A percentile compares a stretch with the other conserved stretches of the same genome.
Conservation (phyloP, 2,888 invertebrate genomes). For the Hypolimnas misippus region DNA sequence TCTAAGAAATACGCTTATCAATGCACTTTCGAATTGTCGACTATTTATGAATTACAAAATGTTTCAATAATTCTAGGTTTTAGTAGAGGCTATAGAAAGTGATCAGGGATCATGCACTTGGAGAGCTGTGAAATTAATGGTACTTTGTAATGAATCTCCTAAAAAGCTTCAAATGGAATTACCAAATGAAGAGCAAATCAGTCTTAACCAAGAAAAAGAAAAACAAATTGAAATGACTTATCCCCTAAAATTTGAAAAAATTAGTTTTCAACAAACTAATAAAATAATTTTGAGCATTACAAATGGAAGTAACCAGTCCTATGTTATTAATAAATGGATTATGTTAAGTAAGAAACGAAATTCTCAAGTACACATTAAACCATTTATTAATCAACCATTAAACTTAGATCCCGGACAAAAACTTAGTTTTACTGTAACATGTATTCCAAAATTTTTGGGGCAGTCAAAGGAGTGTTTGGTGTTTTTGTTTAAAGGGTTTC, state of each 20-base stretch:
- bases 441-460: constrained; percentile 85
- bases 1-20: too few relatives aligned
- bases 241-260: constrained; percentile 73
- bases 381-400: constrained; percentile 58
- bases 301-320: constrained; percentile 71
- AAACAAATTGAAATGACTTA: constrained; percentile 82
- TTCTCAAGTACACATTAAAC: constrained; percentile 79
- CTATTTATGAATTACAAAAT: constrained; percentile 50
- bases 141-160: constrained; percentile 60
- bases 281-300: constrained; percentile 58
- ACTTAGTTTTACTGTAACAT: constrained; percentile 75
- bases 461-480: constrained; percentile 84
- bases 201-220: constrained; percentile 66
- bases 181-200: constrained; percentile 52
- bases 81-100: constrained; percentile 89
- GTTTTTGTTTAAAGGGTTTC: constrained; percentile 85
- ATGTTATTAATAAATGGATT: constrained; percentile 76
- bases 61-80: constrained; percentile 64
- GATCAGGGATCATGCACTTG: constrained; percentile 83
- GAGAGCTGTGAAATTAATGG: constrained; percentile 82
- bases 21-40: too few relatives aligned
- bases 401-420: constrained; percentile 69
- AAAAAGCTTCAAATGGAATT: constrained; percentile 32
- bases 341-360: constrained; percentile 78
- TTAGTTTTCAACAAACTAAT: constrained; percentile 62